These are phyloP conservation scores for Mylabris phalerata DNA, from an alignment of 1,140 invertebrate species.

Conservation along the genomic window DNA sequence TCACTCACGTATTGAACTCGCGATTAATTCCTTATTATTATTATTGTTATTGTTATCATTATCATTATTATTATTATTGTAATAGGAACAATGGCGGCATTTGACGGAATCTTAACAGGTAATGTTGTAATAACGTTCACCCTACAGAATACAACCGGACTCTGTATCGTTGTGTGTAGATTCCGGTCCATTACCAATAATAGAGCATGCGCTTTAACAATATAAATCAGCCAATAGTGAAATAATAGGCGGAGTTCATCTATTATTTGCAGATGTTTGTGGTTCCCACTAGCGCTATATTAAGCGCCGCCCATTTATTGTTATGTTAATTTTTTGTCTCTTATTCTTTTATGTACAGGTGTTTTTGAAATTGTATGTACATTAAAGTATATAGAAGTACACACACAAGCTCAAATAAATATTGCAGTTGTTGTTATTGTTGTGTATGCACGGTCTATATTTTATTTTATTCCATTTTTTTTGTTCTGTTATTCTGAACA, in stretches of 20 bases:
- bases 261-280: no score
- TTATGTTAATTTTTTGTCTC: conserved; percentile 44
- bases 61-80: neutral
- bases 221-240: conserved; percentile 29
- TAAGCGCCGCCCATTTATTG: conserved; percentile 35
- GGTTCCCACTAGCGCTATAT: no score
- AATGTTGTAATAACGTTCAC: conserved; percentile 30
- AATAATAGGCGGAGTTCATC: conserved; percentile 24
- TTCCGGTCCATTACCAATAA: no score
- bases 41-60: no score
- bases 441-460: neutral
- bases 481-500: conserved; percentile 13
- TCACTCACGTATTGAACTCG: no score
- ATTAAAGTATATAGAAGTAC: conserved; percentile 12
- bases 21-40: no score
- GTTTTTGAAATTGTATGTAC: conserved; percentile 39
- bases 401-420: neutral
- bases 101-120: neutral
- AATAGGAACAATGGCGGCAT: conserved; percentile 11
- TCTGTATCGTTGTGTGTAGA: conserved; percentile 29
- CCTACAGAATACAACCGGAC: conserved; percentile 32
- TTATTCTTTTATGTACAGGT: conserved; percentile 41
- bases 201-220: conserved; percentile 30
- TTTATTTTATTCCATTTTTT: conserved; percentile 1
- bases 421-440: conserved; percentile 18